These are phyloP conservation scores for Nilaparvata lugens DNA, from an alignment of 1,140 invertebrate genomes.

Conservation along the genomic window DNA sequence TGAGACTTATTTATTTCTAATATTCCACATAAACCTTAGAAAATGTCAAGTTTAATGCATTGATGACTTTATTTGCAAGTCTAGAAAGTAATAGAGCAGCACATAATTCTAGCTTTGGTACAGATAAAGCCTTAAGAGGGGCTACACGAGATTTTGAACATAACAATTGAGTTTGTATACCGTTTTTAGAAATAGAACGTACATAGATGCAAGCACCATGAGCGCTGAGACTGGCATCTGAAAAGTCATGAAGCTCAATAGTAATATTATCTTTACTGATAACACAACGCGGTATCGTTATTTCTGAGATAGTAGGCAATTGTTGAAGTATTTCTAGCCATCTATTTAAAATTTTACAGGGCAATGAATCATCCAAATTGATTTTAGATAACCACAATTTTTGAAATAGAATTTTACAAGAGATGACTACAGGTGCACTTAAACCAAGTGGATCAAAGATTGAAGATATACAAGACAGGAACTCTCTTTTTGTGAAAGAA, in stretches of 20 bases:
- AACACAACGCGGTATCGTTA: slow-evolving; percentile 14
- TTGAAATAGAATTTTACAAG: no score
- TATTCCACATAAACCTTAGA: no score
- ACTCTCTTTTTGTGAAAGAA: neutral
- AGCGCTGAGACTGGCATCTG: neutral
- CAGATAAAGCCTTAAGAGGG: no score
- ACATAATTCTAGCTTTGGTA: slow-evolving; percentile 33
- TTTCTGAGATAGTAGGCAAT: neutral
- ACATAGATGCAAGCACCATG: slow-evolving; percentile 9
- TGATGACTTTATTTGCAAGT: slow-evolving; percentile 2
- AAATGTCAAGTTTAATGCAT: no score
- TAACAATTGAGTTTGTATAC: no score
- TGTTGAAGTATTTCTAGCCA: slow-evolving; percentile 5
- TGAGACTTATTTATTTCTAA: no score
- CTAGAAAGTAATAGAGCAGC: slow-evolving; percentile 28
- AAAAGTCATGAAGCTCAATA: no score
- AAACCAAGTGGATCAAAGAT: no score
- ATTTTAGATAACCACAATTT: no score
- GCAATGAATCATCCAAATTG: slow-evolving; percentile 12
- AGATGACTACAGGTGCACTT: slow-evolving; percentile 3
- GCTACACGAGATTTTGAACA: no score
- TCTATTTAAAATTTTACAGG: neutral
- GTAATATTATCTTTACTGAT: neutral
- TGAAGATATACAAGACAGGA: no score
- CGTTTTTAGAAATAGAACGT: slow-evolving; percentile 13